Evolutionary conservation across 2,113 vertebrate genomes (phyloP).

Genomic region (Chrysemys picta): DNA sequence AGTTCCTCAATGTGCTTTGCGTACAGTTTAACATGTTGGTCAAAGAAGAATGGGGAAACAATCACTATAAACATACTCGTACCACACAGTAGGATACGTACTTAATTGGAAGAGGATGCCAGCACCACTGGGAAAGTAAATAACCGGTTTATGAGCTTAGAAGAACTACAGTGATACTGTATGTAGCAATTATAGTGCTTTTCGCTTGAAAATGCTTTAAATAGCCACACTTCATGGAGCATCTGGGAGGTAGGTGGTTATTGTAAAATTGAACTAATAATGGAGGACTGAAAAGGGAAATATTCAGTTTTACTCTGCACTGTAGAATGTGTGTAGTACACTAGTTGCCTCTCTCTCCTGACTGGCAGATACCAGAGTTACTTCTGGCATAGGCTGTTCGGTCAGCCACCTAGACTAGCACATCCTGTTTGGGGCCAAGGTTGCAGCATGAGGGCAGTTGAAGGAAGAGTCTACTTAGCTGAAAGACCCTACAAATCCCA

Average conservation of each 20-base stretch:
- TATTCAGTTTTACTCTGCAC: neutral
- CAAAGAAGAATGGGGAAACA: neutral
- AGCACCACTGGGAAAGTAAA: neutral
- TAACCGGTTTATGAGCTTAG: neutral
- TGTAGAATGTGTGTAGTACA: neutral
- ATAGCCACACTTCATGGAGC: neutral
- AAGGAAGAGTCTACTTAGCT: neutral
- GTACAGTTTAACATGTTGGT: neutral
- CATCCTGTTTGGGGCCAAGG: neutral
- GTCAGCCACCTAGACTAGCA: neutral
- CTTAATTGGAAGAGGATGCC: neutral
- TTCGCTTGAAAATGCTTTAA: neutral
- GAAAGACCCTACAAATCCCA: neutral
- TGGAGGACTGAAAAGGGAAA: neutral
- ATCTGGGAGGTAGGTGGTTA: neutral
- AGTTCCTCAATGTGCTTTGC: neutral
- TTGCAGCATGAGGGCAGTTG: no score
- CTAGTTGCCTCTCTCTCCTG: neutral
- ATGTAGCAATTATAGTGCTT: neutral
- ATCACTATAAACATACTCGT: neutral
- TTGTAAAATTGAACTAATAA: slow-evolving; percentile 8
- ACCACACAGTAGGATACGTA: neutral
- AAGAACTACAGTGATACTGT: neutral
- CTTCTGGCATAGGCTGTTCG: neutral
- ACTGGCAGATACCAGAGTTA: neutral